Percentiles rank a stretch among this genome's conserved stretches.
phyloP scores from a whole-genome alignment of 1,140 invertebrate species.

The Bombus sylvicola region DNA sequence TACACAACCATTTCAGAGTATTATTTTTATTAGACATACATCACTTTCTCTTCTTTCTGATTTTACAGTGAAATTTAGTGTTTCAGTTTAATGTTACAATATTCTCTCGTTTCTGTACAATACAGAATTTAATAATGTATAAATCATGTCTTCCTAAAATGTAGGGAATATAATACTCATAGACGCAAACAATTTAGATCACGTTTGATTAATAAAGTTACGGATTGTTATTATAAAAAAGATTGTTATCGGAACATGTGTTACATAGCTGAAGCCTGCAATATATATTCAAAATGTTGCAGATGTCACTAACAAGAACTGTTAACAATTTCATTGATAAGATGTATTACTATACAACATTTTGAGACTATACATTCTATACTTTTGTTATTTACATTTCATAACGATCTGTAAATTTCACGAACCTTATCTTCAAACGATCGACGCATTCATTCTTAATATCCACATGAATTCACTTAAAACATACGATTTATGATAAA shows the following conservation, averaged over 20 bases:
- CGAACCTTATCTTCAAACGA: conserved; percentile 34
- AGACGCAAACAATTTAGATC: conserved; percentile 21
- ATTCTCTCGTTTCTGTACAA: not conserved
- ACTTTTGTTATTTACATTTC: conserved; percentile 63
- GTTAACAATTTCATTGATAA: conserved; percentile 33
- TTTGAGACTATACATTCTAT: conserved; percentile 52
- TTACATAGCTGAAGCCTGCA: conserved; percentile 10
- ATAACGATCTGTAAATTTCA: conserved; percentile 52
- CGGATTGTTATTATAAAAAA: conserved; percentile 18
- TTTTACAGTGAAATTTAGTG: conserved; percentile 3
- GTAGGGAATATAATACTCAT: not conserved
- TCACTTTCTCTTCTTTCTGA: conserved; percentile 34
- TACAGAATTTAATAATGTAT: conserved; percentile 33
- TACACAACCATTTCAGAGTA: conserved; percentile 3
- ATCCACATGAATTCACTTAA: conserved; percentile 50
- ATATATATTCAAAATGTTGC: conserved; percentile 26
- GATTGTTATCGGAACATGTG: not conserved
- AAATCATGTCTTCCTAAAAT: conserved; percentile 15
- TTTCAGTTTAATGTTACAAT: conserved; percentile 8
- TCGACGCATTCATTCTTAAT: conserved; percentile 49
- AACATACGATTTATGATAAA: conserved; percentile 44
- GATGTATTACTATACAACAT: conserved; percentile 46
- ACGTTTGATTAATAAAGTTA: conserved; percentile 21
- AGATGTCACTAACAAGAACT: conserved; percentile 11
- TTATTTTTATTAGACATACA: conserved; percentile 49